phyloP scores from a whole-genome alignment of 2,888 invertebrate genomes.

The Byasa hedistus region DNA sequence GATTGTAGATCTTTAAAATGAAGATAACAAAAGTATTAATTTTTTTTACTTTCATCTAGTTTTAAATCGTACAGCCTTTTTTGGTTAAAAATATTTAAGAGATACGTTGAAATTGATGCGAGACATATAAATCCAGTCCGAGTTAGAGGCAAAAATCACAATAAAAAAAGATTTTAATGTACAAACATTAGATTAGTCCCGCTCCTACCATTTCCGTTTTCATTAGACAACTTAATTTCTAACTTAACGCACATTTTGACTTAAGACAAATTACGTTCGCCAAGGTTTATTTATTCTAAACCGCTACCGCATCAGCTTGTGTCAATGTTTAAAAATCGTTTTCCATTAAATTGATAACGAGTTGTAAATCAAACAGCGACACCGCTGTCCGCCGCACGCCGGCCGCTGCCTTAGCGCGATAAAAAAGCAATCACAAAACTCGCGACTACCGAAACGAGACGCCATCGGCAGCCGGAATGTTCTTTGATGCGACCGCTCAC shows the following conservation, averaged over 20 bases:
- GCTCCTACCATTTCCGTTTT: conserved; percentile 10
- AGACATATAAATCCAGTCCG: no score
- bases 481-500: conserved; percentile 60
- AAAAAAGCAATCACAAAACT: conserved; percentile 64
- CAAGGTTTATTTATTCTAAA: conserved; percentile 20
- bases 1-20: no score
- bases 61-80: no score
- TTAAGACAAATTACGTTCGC: conserved; percentile 22
- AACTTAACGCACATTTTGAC: background rate
- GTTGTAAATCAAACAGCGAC: conserved; percentile 25
- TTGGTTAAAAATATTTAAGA: no score
- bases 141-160: background rate
- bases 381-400: conserved; percentile 39
- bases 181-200: background rate
- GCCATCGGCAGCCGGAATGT: conserved; percentile 49
- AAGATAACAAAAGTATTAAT: no score
- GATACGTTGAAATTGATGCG: no score
- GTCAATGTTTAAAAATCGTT: conserved; percentile 28
- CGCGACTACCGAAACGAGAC: conserved; percentile 66
- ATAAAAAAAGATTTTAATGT: background rate
- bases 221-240: conserved; percentile 21
- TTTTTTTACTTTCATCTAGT: no score
- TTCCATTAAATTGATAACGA: conserved; percentile 28
- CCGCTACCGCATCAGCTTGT: conserved; percentile 26
- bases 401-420: conserved; percentile 51